Percentiles rank a stretch among this genome's conserved stretches.
Conservation (phyloP, 2,797 vertebrate genomes). For the Centroberyx gerrardi region DNA sequence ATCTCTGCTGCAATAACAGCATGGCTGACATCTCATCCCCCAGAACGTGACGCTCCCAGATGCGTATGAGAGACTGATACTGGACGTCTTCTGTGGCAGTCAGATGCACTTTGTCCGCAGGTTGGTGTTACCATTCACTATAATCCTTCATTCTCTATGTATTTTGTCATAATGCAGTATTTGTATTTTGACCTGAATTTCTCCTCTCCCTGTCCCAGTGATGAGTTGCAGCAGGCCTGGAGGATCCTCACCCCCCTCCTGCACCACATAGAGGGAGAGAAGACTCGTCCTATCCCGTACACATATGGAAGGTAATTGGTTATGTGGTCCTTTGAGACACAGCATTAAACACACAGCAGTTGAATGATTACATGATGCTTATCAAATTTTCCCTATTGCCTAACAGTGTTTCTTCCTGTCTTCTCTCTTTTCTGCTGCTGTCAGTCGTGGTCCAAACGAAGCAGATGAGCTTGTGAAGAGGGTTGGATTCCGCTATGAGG, state of each 20-base stretch:
- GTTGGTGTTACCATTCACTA: conserved; percentile 63
- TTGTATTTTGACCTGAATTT: background rate
- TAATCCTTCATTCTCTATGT: background rate
- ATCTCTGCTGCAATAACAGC: conserved; percentile 7
- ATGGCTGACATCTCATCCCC: conserved; percentile 1
- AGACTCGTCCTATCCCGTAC: conserved; percentile 86
- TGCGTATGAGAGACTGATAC: conserved; percentile 91
- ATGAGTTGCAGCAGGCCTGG: conserved; percentile 94
- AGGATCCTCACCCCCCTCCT: conserved; percentile 93
- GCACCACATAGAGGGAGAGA: conserved; percentile 88
- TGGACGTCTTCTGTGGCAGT: conserved; percentile 93
- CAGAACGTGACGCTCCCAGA: conserved; percentile 91
- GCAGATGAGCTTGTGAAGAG: conserved; percentile 90
- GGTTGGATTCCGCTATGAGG: conserved; percentile 92
- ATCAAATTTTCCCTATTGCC: background rate
- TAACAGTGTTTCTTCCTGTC: background rate
- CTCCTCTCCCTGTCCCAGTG: conserved; percentile 74
- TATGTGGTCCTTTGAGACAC: background rate
- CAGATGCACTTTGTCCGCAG: conserved; percentile 95
- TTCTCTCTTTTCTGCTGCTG: conserved; percentile 1
- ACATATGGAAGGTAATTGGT: conserved; percentile 89
- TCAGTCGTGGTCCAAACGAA: conserved; percentile 89
- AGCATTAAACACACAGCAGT: background rate
- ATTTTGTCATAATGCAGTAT: background rate
- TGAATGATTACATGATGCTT: background rate